Evolutionary conservation across 2,888 invertebrate genomes (phyloP).

Genomic region (Microdon myrmicae): DNA sequence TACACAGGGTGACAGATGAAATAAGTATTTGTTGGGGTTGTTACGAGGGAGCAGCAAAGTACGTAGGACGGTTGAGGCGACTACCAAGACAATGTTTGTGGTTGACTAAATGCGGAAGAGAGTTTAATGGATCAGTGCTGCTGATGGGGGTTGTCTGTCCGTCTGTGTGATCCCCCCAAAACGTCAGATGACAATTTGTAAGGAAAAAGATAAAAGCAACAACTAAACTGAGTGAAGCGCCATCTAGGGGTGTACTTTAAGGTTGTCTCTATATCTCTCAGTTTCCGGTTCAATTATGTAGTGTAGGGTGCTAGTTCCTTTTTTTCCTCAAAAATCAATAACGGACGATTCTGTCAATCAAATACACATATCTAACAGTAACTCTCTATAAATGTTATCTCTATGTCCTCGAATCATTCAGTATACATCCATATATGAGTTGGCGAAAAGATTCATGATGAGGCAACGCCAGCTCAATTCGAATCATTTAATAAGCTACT

Average conservation of each 20-base stretch:
- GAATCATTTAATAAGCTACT: conserved; percentile 49
- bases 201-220: conserved; percentile 41
- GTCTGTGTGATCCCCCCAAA: conserved; percentile 23
- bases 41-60: background rate
- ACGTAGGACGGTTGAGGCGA: background rate
- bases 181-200: conserved; percentile 46
- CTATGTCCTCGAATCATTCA: too few species aligned
- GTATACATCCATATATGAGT: too few species aligned
- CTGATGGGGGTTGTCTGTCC: too few species aligned
- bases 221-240: conserved; percentile 9
- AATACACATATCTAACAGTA: conserved; percentile 23
- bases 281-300: too few species aligned
- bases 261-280: conserved; percentile 7
- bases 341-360: conserved; percentile 30
- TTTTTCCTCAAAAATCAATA: conserved; percentile 18
- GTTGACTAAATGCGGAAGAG: conserved; percentile 1
- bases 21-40: conserved; percentile 20
- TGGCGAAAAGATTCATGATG: conserved; percentile 10
- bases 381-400: conserved; percentile 13
- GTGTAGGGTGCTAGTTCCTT: conserved; percentile 1
- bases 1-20: conserved; percentile 31
- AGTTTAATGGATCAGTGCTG: conserved; percentile 36
- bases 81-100: conserved; percentile 5
- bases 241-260: conserved; percentile 38
- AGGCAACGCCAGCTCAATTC: conserved; percentile 29